Evolutionary conservation across 2,888 invertebrate species (phyloP).

Genomic region (Sminthurinus aureus): DNA sequence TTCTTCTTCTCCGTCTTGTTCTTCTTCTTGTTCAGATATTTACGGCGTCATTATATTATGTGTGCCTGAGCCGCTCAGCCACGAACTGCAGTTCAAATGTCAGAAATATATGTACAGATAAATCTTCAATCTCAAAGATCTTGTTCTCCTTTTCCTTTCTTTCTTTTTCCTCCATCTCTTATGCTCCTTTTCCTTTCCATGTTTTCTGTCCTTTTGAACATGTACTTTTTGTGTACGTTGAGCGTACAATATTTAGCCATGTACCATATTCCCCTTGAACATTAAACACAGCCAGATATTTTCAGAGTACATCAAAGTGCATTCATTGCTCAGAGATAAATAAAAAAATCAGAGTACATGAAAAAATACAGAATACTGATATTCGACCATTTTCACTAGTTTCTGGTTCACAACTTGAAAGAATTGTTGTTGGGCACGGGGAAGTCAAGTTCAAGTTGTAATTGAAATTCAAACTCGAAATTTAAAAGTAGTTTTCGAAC

Average conservation of each 20-base stretch:
- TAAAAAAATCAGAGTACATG: too few species aligned
- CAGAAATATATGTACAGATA: neutral
- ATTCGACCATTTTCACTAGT: too few species aligned
- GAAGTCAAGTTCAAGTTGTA: too few species aligned
- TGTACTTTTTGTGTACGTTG: neutral
- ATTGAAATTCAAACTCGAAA: too few species aligned
- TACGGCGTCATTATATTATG: conserved; percentile 1
- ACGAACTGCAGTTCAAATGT: neutral
- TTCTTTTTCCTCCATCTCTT: neutral
- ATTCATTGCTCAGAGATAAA: too few species aligned
- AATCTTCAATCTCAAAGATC: neutral
- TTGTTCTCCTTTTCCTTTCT: neutral
- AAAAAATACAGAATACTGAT: too few species aligned
- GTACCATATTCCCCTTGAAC: too few species aligned
- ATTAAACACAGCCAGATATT: too few species aligned
- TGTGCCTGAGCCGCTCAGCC: neutral
- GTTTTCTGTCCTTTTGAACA: neutral
- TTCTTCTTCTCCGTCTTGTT: neutral
- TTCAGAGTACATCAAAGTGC: too few species aligned
- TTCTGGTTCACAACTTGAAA: too few species aligned
- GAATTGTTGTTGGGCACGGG: too few species aligned
- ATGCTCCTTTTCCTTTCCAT: neutral
- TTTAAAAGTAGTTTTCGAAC: too few species aligned
- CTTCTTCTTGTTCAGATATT: neutral
- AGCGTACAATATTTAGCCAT: neutral